Conservation (phyloP, 2,888 invertebrate genomes). For the Trissoscelio sp. region DNA sequence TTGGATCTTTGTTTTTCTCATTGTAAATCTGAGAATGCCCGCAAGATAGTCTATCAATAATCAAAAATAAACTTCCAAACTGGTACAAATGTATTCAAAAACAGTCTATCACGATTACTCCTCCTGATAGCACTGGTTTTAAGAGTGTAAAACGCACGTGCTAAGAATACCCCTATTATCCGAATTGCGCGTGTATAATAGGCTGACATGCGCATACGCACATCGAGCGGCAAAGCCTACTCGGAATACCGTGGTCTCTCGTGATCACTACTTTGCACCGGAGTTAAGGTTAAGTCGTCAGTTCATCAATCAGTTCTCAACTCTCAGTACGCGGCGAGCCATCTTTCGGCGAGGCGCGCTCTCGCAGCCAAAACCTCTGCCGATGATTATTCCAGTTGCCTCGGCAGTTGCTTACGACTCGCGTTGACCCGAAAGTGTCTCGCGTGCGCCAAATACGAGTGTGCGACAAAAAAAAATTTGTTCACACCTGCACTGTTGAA, state of each 20-base stretch:
- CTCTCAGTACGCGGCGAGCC: conserved; percentile 74
- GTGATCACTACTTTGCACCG: conserved; percentile 28
- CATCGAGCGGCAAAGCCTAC: conserved; percentile 42
- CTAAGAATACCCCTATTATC: conserved; percentile 17
- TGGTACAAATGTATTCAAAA: too few relatives aligned
- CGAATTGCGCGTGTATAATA: conserved; percentile 16
- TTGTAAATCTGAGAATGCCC: conserved; percentile 27
- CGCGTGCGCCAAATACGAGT: conserved; percentile 3
- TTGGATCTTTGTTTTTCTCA: conserved; percentile 38
- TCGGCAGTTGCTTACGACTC: neutral
- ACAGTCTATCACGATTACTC: too few relatives aligned
- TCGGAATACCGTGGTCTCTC: neutral
- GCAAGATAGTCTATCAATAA: conserved; percentile 41
- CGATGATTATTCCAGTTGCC: conserved; percentile 1
- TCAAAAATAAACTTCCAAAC: too few relatives aligned
- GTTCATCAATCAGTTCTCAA: conserved; percentile 68
- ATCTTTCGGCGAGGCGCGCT: conserved; percentile 73
- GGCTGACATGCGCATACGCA: conserved; percentile 30
- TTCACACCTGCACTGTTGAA: neutral
- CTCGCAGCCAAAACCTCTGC: neutral
- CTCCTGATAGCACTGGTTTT: too few relatives aligned
- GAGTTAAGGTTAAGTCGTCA: conserved; percentile 49
- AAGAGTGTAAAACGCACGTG: too few relatives aligned
- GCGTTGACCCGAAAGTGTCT: neutral
- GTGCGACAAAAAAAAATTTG: too few relatives aligned